Base-by-base conservation (phyloP, 2,113 vertebrate species). In the Capra hircus region DNA sequence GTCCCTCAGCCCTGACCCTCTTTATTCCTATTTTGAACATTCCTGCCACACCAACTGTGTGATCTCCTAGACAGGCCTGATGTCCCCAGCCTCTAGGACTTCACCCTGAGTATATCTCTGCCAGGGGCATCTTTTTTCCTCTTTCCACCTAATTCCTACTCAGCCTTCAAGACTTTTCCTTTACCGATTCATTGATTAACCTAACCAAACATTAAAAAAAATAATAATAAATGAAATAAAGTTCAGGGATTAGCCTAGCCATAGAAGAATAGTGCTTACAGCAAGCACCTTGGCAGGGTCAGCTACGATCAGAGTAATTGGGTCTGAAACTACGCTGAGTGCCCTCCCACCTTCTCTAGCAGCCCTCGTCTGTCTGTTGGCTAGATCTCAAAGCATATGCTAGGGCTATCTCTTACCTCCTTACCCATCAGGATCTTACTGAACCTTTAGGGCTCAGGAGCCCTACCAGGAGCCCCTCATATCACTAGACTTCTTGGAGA, bases 21-120 rank as follows among this genome's bases (percentile, higher is more conserved):
- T 48, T 30, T 40, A 33, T 45, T 52, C 2, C 11, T 25, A 80
- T 12, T 48, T 59, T 50, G 36, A 48, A 19, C 27, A 45, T 53
- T 82, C 16, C 45, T 8, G 6, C 3, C 8, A 4, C 19, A 6
- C 23, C 1, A 1, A 43, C 13, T 5, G 5, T 0, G 1, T 15
- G 45, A 9, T 7, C n/a, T 30, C 7, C 8, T 40, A 59, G 83
- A 28, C 3, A 52, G 33, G 30, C 59, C 59, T 33, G 28, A 1
- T 7, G 2, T 5, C 7, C 14, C 45, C 30, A 59, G 48, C 57
- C 74, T 40, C 3, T 48, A 45, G 25, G 16, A 30, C 36, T 84
- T 82, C 55, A 27, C 17, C n/a, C 17, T 15, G 4, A 40, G 25
- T 5, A 2, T 4, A 21, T 3, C n/a, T 64, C 43, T 74, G 36